phyloP scores from a whole-genome alignment of 1,140 invertebrate genomes.

The Dendrolimus kikuchii region DNA sequence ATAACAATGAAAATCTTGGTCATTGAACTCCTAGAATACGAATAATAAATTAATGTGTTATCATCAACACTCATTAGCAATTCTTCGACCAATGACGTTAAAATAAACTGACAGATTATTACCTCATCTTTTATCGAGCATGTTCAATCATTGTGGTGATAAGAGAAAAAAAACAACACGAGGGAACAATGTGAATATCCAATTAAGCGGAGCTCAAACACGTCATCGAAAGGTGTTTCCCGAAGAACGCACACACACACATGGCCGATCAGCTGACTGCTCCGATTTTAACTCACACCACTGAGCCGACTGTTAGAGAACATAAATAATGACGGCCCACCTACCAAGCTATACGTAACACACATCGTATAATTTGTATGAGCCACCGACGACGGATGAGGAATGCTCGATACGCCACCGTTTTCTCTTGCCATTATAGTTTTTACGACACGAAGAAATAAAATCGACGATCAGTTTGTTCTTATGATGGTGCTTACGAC shows the following conservation, averaged over 20 bases:
- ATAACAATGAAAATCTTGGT: too few relatives aligned
- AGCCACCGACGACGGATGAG: constrained; percentile 42
- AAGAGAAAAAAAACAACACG: constrained; percentile 46
- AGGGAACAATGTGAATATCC: constrained; percentile 67
- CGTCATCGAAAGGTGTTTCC: constrained; percentile 72
- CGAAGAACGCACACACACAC: constrained; percentile 68
- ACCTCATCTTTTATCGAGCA: constrained; percentile 19
- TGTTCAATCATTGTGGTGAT: constrained; percentile 23
- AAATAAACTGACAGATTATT: constrained; percentile 8
- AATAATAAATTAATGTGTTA: too few relatives aligned
- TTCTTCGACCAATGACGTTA: neutral
- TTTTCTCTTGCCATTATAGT: constrained; percentile 40
- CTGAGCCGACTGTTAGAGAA: constrained; percentile 63
- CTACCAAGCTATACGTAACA: constrained; percentile 66
- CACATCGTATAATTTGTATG: constrained; percentile 65
- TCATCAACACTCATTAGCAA: too few relatives aligned
- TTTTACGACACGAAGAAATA: constrained; percentile 46
- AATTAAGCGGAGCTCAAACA: constrained; percentile 66
- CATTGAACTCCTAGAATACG: too few relatives aligned
- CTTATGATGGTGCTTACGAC: constrained; percentile 38
- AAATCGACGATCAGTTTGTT: constrained; percentile 36
- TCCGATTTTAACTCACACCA: constrained; percentile 69
- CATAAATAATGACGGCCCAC: constrained; percentile 71
- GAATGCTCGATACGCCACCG: constrained; percentile 55
- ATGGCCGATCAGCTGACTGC: constrained; percentile 64